Evolutionary conservation across 2,888 invertebrate genomes (phyloP).

Genomic region (Blastobasis adustella): DNA sequence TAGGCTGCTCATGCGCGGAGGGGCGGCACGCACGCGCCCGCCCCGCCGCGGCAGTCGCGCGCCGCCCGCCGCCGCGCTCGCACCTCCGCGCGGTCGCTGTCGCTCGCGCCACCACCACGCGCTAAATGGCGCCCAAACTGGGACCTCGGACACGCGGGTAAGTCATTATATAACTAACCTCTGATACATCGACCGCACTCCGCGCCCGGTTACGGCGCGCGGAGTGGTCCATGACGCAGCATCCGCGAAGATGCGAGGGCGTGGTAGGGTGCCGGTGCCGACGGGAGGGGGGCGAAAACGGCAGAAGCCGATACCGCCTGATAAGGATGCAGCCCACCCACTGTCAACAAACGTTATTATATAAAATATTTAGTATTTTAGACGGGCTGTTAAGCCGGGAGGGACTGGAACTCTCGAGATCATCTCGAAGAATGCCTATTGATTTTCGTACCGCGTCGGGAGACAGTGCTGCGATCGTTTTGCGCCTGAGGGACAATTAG

Average conservation of each 20-base stretch:
- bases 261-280: slow-evolving; percentile 44
- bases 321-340: slow-evolving; percentile 55
- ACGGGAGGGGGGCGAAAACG: slow-evolving; percentile 45
- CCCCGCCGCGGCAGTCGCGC: slow-evolving; percentile 50
- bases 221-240: slow-evolving; percentile 45
- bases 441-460: slow-evolving; percentile 47
- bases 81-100: slow-evolving; percentile 27
- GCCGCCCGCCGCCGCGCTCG: slow-evolving; percentile 49
- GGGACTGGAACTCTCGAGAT: slow-evolving; percentile 25
- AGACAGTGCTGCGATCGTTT: slow-evolving; percentile 23
- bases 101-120: slow-evolving; percentile 47
- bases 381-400: slow-evolving; percentile 23
- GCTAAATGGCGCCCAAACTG: slow-evolving; percentile 66
- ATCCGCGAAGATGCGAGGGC: slow-evolving; percentile 50
- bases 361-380: slow-evolving; percentile 29
- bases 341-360: slow-evolving; percentile 66
- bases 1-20: slow-evolving; percentile 54
- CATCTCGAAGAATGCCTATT: slow-evolving; percentile 53
- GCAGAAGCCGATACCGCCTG: slow-evolving; percentile 55
- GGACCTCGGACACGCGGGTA: slow-evolving; percentile 61
- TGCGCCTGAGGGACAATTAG: slow-evolving; percentile 31
- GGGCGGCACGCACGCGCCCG: slow-evolving; percentile 50
- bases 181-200: slow-evolving; percentile 1
- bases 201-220: too few species aligned
- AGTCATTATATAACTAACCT: slow-evolving; percentile 37